These are phyloP conservation scores for Ptilorrhoa leucosticta DNA, from an alignment of 2,113 vertebrate species.

Conservation along the genomic window DNA sequence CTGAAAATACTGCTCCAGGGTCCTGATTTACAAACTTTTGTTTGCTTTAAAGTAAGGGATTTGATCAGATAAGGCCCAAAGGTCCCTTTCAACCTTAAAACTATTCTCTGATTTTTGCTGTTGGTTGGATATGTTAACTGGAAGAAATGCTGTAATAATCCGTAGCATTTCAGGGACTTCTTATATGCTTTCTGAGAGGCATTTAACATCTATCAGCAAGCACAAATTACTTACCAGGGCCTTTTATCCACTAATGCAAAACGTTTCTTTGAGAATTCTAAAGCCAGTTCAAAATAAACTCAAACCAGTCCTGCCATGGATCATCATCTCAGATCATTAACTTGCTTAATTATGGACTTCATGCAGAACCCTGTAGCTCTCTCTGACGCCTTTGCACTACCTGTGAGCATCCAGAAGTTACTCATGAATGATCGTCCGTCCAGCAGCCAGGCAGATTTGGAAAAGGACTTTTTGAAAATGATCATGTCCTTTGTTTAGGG, in stretches of 20 bases:
- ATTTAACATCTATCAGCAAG: background rate
- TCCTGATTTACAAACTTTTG: background rate
- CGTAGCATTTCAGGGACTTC: background rate
- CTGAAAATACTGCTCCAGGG: background rate
- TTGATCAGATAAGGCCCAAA: background rate
- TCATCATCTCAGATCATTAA: background rate
- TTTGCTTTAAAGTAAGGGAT: background rate
- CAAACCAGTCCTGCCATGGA: background rate
- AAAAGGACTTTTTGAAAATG: background rate
- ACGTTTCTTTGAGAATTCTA: background rate
- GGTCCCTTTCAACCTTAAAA: background rate
- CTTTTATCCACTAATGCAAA: background rate
- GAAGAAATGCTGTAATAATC: background rate
- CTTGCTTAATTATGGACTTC: background rate
- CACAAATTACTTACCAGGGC: background rate
- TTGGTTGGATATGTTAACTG: background rate
- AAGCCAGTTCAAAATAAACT: background rate
- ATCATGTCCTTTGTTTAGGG: background rate
- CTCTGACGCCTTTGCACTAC: background rate
- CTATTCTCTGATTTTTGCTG: background rate
- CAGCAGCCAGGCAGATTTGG: background rate
- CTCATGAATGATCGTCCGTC: background rate
- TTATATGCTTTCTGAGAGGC: background rate
- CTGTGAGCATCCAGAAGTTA: background rate
- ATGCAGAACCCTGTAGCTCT: background rate